Conservation (phyloP, 2,113 vertebrate genomes). For the Dicaeum eximium region DNA sequence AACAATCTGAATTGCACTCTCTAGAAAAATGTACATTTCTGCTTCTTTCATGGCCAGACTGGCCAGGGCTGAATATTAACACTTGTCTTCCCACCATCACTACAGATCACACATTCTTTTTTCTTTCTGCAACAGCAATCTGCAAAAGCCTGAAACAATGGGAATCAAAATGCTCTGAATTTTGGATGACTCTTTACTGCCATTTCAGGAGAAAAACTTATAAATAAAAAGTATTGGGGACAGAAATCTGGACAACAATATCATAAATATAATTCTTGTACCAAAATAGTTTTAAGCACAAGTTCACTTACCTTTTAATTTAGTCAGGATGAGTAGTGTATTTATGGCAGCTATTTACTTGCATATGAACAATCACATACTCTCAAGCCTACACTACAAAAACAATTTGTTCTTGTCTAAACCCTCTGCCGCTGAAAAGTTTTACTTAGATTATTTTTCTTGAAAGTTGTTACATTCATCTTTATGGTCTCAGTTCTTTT, state of each 20-base stretch:
- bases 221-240: neutral
- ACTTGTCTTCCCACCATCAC: neutral
- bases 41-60: neutral
- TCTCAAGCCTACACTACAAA: neutral
- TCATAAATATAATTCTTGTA: neutral
- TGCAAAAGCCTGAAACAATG: neutral
- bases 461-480: neutral
- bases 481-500: neutral
- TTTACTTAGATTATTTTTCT: neutral
- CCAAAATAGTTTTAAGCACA: neutral
- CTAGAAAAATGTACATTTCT: neutral
- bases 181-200: neutral
- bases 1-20: neutral
- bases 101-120: neutral
- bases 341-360: neutral
- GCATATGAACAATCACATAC: neutral
- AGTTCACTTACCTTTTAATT: neutral
- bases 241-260: neutral
- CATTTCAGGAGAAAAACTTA: neutral
- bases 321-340: neutral
- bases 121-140: neutral
- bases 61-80: neutral
- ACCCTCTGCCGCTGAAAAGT: neutral
- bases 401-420: neutral
- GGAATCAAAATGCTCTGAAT: neutral